Conservation (phyloP, 2,797 vertebrate species). For the Ataeniobius toweri region DNA sequence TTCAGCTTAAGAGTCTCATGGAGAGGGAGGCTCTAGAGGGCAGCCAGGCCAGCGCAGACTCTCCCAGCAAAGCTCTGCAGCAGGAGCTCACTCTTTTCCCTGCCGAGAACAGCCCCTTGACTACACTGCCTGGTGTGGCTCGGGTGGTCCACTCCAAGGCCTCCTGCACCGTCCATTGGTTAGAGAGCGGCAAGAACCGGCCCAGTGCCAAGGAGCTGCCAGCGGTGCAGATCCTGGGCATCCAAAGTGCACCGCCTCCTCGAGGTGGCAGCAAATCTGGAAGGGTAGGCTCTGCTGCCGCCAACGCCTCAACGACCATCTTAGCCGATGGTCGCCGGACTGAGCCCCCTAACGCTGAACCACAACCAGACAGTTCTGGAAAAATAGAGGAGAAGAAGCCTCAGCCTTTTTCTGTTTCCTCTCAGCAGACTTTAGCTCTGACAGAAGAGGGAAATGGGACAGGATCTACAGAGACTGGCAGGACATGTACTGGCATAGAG, state of each 20-base stretch:
- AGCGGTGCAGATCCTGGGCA: constrained; percentile 93
- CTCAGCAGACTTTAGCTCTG: constrained; percentile 33
- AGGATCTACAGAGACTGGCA: constrained; percentile 41
- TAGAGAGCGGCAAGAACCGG: constrained; percentile 91
- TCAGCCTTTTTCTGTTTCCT: constrained; percentile 16
- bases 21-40: constrained; percentile 86
- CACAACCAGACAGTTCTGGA: constrained; percentile 43
- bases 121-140: constrained; percentile 90
- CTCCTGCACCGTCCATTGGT: constrained; percentile 97
- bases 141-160: constrained; percentile 98
- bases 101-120: constrained; percentile 89
- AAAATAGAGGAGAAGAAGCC: constrained; percentile 67
- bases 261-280: constrained; percentile 65
- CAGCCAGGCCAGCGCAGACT: constrained; percentile 56
- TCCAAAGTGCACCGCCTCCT: constrained; percentile 72
- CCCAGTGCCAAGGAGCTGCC: constrained; percentile 89
- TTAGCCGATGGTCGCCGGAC: constrained; percentile 58
- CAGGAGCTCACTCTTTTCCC: constrained; percentile 92
- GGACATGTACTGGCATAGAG: constrained; percentile 32
- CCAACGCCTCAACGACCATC: constrained; percentile 15
- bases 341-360: constrained; percentile 54
- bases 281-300: constrained; percentile 46
- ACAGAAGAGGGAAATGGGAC: constrained; percentile 55
- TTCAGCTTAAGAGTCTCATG: constrained; percentile 92
- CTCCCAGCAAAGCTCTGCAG: constrained; percentile 76